These are phyloP conservation scores for Zosterops hypoxanthus DNA, from an alignment of 2,113 vertebrate species.

Conservation along the genomic window DNA sequence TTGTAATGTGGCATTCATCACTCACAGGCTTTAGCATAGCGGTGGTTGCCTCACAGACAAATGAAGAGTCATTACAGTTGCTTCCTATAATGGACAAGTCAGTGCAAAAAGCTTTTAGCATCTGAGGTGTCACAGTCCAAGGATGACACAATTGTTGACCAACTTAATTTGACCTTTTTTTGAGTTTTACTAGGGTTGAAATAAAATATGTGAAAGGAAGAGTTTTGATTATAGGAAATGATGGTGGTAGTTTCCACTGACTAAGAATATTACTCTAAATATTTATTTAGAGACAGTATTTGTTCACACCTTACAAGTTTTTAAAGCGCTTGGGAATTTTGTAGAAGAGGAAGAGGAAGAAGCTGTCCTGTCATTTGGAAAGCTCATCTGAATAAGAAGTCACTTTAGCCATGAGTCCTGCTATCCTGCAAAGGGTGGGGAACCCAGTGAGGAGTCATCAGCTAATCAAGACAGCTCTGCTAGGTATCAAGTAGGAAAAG, in stretches of 20 bases:
- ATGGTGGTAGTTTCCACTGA: background rate
- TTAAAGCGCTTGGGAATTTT: background rate
- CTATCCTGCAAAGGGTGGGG: background rate
- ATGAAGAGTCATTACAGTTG: background rate
- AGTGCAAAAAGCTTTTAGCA: background rate
- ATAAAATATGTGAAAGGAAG: background rate
- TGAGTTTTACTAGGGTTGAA: background rate
- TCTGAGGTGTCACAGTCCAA: background rate
- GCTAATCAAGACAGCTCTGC: background rate
- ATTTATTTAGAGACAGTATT: background rate
- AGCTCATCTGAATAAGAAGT: background rate
- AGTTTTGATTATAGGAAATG: background rate
- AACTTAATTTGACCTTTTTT: background rate
- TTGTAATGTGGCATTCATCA: background rate
- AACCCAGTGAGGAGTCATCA: background rate
- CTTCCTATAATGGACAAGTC: background rate
- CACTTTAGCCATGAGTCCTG: background rate
- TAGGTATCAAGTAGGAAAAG: background rate
- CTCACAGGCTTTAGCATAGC: background rate
- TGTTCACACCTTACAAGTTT: background rate
- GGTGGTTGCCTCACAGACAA: background rate
- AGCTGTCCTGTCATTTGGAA: background rate
- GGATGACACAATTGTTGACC: background rate
- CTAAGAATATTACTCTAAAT: background rate
- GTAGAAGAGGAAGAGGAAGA: background rate